These are phyloP conservation scores for Netelia melanura DNA, from an alignment of 2,888 invertebrate species.

Conservation along the genomic window DNA sequence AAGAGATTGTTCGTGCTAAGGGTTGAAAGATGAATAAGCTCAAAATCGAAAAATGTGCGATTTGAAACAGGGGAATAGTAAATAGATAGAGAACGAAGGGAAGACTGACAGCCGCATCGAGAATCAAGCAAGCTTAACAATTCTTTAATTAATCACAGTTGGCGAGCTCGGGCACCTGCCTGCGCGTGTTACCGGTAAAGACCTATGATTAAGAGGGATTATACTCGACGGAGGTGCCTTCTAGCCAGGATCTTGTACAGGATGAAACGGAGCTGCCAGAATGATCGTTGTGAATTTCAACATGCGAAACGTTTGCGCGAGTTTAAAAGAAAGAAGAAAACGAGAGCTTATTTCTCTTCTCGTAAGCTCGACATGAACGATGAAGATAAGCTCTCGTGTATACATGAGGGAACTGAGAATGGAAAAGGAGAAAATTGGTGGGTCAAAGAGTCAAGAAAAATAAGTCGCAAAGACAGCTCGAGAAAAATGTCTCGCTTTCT, in stretches of 20 bases:
- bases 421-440: neutral
- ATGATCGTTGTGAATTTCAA: slow-evolving; percentile 53
- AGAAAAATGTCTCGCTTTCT: slow-evolving; percentile 9
- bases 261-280: slow-evolving; percentile 40
- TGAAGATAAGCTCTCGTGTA: neutral
- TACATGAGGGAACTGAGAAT: neutral
- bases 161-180: slow-evolving; percentile 74
- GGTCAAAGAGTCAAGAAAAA: neutral
- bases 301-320: slow-evolving; percentile 30
- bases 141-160: slow-evolving; percentile 78
- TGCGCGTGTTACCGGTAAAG: slow-evolving; percentile 66
- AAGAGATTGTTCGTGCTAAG: neutral
- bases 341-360: too few relatives aligned
- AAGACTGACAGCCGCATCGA: slow-evolving; percentile 37
- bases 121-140: slow-evolving; percentile 72
- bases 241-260: slow-evolving; percentile 20
- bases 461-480: neutral
- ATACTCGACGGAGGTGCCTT: slow-evolving; percentile 60
- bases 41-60: slow-evolving; percentile 27
- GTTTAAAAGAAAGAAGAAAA: slow-evolving; percentile 10
- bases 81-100: slow-evolving; percentile 18
- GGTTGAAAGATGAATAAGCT: neutral
- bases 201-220: slow-evolving; percentile 78
- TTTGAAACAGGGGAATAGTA: slow-evolving; percentile 1
- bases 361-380: too few relatives aligned